phyloP scores from a whole-genome alignment of 2,888 invertebrate species.

The Crocallis elinguaria region DNA sequence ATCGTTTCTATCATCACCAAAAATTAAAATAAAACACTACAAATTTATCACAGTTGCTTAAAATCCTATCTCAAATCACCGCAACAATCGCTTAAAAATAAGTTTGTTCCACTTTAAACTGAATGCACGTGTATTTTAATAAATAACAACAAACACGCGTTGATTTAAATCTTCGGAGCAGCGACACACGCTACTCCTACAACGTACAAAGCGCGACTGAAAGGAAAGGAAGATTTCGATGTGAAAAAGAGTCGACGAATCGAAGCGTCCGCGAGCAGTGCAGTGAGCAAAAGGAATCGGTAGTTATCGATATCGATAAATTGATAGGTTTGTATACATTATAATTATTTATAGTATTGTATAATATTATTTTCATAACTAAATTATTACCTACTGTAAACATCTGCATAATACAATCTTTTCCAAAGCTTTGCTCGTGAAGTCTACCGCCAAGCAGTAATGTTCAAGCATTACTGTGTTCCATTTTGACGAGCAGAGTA shows the following conservation, averaged over 20 bases:
- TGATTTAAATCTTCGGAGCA: conserved; percentile 38
- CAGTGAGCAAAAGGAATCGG: conserved; percentile 12
- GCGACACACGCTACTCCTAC: conserved; percentile 34
- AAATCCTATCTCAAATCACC: background rate
- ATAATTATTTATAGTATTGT: too few species aligned
- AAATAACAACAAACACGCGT: conserved; percentile 55
- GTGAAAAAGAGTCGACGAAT: conserved; percentile 44
- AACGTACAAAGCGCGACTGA: conserved; percentile 58
- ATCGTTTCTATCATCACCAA: conserved; percentile 44
- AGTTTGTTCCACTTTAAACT: conserved; percentile 32
- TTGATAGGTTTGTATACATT: too few species aligned
- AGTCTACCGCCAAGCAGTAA: too few species aligned
- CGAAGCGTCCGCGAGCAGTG: conserved; percentile 33
- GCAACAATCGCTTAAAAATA: conserved; percentile 1
- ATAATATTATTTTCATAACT: too few species aligned
- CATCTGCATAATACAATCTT: too few species aligned
- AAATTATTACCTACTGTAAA: too few species aligned
- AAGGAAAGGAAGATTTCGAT: conserved; percentile 6
- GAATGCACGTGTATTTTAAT: conserved; percentile 45
- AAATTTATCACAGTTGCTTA: conserved; percentile 22
- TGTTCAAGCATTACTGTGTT: too few species aligned
- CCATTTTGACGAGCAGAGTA: too few species aligned
- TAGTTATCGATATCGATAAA: conserved; percentile 42
- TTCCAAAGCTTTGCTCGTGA: too few species aligned
- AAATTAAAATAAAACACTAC: conserved; percentile 54